Conservation (phyloP, 2,113 vertebrate genomes). For the Protobothrops mucrosquamatus region DNA sequence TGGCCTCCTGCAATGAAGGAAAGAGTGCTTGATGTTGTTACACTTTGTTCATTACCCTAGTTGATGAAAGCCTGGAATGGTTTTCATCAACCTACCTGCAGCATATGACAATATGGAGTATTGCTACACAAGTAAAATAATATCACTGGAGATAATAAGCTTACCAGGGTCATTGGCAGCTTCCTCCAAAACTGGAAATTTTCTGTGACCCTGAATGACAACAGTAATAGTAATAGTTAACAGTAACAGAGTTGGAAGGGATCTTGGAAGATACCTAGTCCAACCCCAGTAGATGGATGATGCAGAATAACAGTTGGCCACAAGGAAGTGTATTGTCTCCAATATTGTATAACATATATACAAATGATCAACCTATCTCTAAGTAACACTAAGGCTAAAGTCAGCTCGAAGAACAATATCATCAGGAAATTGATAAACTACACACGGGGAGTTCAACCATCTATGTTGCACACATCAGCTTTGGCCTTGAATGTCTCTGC, state of each 20-base stretch:
- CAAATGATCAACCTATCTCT: neutral
- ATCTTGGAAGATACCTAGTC: neutral
- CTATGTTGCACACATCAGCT: neutral
- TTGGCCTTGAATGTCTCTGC: neutral
- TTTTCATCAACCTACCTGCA: neutral
- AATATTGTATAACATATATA: neutral
- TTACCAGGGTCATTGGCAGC: neutral
- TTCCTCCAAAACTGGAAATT: neutral
- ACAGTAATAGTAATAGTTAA: neutral
- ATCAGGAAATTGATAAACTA: neutral
- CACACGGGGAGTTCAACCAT: neutral
- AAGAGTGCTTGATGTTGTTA: neutral
- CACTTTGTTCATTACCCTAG: neutral
- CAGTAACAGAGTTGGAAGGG: neutral
- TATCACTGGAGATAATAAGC: neutral
- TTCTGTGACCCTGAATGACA: neutral
- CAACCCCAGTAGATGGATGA: neutral
- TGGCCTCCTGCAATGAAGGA: neutral
- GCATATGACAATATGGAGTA: neutral
- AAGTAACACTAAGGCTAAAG: neutral
- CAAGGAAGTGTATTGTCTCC: neutral
- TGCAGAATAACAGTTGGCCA: neutral
- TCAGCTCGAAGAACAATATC: neutral
- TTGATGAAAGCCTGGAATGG: neutral
- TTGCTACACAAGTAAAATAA: neutral